A percentile compares a stretch with the other conserved stretches of the same genome.
Conservation (phyloP, 53 echinoderm and acorn worm species). For the Zoroaster sp. region DNA sequence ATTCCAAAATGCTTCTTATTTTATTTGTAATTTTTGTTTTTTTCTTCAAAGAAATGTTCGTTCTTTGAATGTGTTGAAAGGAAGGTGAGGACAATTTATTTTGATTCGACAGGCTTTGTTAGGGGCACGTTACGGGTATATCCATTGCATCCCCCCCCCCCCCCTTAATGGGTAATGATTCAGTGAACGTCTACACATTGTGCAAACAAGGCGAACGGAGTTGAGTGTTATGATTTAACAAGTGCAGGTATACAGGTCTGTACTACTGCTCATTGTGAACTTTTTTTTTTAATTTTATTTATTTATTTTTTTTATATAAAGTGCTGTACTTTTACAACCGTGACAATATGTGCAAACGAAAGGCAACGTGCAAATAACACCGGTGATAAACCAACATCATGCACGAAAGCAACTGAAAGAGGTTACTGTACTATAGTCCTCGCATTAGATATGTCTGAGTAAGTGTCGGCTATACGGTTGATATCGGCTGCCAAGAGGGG, state of each 20-base stretch:
- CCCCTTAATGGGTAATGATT: slow-evolving; percentile 40
- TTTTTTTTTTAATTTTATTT: background rate
- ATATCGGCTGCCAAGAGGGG: background rate
- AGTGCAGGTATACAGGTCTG: slow-evolving; percentile 1
- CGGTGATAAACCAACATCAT: background rate
- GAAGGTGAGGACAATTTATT: background rate
- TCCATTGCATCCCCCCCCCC: background rate
- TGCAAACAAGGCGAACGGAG: slow-evolving; percentile 2
- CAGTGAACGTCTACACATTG: background rate
- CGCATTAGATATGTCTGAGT: slow-evolving; percentile 27
- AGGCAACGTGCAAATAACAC: slow-evolving; percentile 4
- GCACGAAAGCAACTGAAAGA: background rate
- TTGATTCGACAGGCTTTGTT: background rate
- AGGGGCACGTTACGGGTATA: background rate
- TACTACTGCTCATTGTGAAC: background rate
- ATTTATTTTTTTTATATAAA: background rate
- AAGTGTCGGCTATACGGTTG: background rate
- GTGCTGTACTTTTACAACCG: slow-evolving; percentile 42
- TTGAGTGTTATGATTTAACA: slow-evolving; percentile 22
- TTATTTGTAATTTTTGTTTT: background rate
- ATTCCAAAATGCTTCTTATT: background rate
- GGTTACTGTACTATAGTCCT: slow-evolving; percentile 21
- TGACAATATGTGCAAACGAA: background rate
- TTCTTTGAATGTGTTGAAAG: background rate
- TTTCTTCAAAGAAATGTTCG: background rate